These are phyloP conservation scores for Baccha elongata DNA, from an alignment of 2,888 invertebrate genomes.

Conservation along the genomic window DNA sequence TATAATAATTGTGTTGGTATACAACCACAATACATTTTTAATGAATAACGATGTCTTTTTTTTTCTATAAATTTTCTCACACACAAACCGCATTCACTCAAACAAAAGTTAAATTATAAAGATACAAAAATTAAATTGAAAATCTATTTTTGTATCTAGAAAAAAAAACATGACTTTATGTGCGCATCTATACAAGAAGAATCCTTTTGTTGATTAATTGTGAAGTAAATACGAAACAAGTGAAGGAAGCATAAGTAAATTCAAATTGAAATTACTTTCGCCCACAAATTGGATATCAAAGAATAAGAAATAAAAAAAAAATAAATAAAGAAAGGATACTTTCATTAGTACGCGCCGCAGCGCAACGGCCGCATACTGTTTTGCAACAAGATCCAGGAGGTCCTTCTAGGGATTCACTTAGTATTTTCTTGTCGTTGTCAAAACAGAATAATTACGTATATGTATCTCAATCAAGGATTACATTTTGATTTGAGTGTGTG, in stretches of 20 bases:
- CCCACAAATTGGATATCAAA: slow-evolving; percentile 27
- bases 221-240: slow-evolving; percentile 2
- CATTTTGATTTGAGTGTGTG: slow-evolving; percentile 6
- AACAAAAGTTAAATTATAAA: slow-evolving; percentile 2
- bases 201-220: slow-evolving; percentile 54
- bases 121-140: slow-evolving; percentile 12
- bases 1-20: neutral
- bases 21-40: neutral
- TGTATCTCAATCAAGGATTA: slow-evolving; percentile 39
- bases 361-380: slow-evolving; percentile 13
- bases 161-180: slow-evolving; percentile 25
- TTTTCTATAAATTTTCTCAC: neutral
- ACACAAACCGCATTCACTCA: neutral
- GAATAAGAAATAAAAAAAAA: neutral
- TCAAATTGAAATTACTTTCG: slow-evolving; percentile 38
- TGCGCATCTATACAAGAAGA: slow-evolving; percentile 34
- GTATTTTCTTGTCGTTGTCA: slow-evolving; percentile 10
- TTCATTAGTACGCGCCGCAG: slow-evolving; percentile 34
- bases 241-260: slow-evolving; percentile 2
- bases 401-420: slow-evolving; percentile 48
- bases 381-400: slow-evolving; percentile 10
- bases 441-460: slow-evolving; percentile 51
- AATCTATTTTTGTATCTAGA: slow-evolving; percentile 53
- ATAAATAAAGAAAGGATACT: slow-evolving; percentile 9
- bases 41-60: neutral